Evolutionary conservation across 2,797 vertebrate species (phyloP), one percentile per base, ranked within the genome.

Genomic region (Mus caroli): DNA sequence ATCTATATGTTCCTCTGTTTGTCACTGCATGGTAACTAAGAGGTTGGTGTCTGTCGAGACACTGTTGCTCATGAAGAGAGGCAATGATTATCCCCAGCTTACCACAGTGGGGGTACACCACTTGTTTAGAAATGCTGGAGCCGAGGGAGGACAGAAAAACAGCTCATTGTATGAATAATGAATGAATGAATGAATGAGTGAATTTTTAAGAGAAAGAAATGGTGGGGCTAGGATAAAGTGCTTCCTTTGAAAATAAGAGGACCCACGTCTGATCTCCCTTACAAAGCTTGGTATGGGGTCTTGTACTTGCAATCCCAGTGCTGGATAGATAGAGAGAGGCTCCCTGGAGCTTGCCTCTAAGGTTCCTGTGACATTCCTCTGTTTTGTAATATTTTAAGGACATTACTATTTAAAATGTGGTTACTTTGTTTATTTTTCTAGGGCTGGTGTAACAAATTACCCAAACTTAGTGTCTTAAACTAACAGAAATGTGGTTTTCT

Each of bases 381-480:
- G n/a, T 54, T 95, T 92, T 93, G 8, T 71, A 83, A 62, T 60
- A 4, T 90, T 26, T 77, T 75, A 24, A 37, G 54, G 43, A 82
- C 9, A 6, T 85, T 28, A 83, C 54, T 37, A 13, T 75, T 92
- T 89, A 76, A 83, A 62, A 83, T 76, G 43, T 5, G 73, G 17
- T 64, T 17, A 87, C 34, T 88, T 79, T 69, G 75, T 34, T 75
- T 58, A 56, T 83, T 92, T 94, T 90, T 31, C 46, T 46, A 91
- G 12, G 28, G 31, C 71, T 80, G 14, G 37, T 91, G 26, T 92
- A 75, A 96, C 34, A 89, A 69, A 76, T 69, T 15, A 43, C 69
- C 19, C 28, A 87, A 60, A 91, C 15, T 34, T 58, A 13, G 17
- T 84, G 69, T 34, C 37, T 89, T 91, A 50, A 94, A 91, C n/a